phyloP scores from a whole-genome alignment of 2,797 vertebrate species.

The Hylomyscus alleni region DNA sequence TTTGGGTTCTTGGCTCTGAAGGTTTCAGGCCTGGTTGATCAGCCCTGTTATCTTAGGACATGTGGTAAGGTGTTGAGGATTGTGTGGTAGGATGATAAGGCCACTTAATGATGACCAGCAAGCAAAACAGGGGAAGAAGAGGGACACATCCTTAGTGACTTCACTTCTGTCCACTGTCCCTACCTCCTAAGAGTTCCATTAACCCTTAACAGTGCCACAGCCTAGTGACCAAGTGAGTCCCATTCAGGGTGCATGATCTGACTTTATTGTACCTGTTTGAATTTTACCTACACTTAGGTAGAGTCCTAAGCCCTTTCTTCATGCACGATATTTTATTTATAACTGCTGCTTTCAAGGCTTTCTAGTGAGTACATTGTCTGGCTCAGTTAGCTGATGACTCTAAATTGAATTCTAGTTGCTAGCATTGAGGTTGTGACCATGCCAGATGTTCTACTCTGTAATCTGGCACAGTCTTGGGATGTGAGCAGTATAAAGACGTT shows the following conservation, averaged over 20 bases:
- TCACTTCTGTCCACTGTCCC: too few relatives aligned
- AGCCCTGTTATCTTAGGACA: neutral
- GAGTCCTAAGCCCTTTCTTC: neutral
- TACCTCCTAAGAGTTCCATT: neutral
- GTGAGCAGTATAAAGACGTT: neutral
- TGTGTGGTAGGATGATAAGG: accelerated
- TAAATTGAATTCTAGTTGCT: neutral
- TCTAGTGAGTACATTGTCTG: neutral
- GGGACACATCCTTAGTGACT: too few relatives aligned
- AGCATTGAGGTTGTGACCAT: neutral
- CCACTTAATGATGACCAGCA: neutral
- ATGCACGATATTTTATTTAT: neutral
- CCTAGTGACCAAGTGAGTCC: neutral
- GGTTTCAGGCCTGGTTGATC: neutral
- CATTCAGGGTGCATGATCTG: neutral
- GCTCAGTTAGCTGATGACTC: neutral
- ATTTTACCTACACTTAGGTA: neutral
- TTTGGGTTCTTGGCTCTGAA: neutral
- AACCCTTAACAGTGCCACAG: neutral
- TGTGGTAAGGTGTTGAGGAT: neutral
- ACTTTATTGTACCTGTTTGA: neutral
- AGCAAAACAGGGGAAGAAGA: neutral
- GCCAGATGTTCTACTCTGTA: neutral
- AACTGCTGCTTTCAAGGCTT: neutral
- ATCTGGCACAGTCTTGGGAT: neutral